Evolutionary conservation across 1,140 invertebrate species (phyloP).

Genomic region (Pseudomyrmex gracilis): DNA sequence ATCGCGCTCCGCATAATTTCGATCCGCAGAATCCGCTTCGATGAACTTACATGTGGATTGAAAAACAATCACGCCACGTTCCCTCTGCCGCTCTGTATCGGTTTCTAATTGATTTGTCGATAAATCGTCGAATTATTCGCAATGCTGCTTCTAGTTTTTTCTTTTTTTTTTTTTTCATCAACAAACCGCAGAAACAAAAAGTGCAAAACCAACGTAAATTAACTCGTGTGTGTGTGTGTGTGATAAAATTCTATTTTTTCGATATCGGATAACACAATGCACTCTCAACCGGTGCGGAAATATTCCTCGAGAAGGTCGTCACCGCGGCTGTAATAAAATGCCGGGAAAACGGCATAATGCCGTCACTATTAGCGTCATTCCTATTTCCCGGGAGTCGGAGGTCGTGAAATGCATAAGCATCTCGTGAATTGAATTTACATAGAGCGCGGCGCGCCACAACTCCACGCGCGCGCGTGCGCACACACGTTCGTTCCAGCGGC

Average conservation of each 20-base stretch:
- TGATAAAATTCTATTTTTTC: not conserved
- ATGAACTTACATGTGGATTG: not conserved
- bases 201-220: too few species aligned
- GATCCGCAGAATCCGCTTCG: not conserved
- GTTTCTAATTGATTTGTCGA: too few species aligned
- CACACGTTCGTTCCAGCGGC: not conserved
- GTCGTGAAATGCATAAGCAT: slow-evolving; percentile 49
- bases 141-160: too few species aligned
- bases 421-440: slow-evolving; percentile 53
- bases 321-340: slow-evolving; percentile 37
- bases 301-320: slow-evolving; percentile 5
- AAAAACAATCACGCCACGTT: too few species aligned
- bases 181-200: too few species aligned
- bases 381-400: slow-evolving; percentile 21
- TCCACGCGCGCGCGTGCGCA: not conserved
- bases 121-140: too few species aligned
- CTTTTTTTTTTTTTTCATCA: too few species aligned
- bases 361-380: slow-evolving; percentile 33
- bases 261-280: not conserved
- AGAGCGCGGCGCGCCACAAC: not conserved
- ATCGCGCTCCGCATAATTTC: not conserved
- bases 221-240: too few species aligned
- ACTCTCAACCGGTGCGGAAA: slow-evolving; percentile 2
- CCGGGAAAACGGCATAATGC: slow-evolving; percentile 20
- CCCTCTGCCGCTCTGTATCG: too few species aligned